phyloP scores from a whole-genome alignment of 2,113 vertebrate genomes.

The Daphoenositta chrysoptera region DNA sequence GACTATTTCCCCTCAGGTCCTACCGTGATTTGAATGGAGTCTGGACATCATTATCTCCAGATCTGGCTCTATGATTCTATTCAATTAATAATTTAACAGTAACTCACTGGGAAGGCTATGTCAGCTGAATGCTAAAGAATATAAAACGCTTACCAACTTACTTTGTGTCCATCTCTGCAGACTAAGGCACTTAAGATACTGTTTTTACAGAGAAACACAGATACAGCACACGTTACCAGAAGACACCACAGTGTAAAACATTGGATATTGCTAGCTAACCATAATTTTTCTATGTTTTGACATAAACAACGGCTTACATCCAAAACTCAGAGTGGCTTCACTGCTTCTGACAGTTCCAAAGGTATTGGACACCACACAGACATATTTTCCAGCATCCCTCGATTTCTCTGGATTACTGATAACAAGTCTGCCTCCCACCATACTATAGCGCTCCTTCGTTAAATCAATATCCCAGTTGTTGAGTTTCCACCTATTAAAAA shows the following conservation, averaged over 20 bases:
- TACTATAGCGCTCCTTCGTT: conserved; percentile 78
- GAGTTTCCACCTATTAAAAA: conserved; percentile 83
- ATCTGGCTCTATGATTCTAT: not conserved
- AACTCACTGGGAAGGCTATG: not conserved
- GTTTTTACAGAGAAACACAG: not conserved
- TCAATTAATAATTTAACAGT: not conserved
- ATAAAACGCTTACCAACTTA: not conserved
- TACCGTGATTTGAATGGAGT: not conserved
- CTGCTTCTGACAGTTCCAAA: conserved; percentile 88
- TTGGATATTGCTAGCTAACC: not conserved
- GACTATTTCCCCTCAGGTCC: not conserved
- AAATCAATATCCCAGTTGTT: conserved; percentile 81
- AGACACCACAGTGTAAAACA: not conserved
- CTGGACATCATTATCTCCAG: not conserved
- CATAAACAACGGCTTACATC: conserved; percentile 81
- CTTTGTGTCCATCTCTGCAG: not conserved
- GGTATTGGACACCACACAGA: conserved; percentile 85
- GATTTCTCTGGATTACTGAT: conserved; percentile 86
- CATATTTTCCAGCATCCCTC: conserved; percentile 84
- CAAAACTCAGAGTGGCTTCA: conserved; percentile 87
- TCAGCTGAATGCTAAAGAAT: not conserved
- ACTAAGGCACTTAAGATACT: not conserved
- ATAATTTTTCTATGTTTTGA: not conserved
- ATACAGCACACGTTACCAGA: not conserved
- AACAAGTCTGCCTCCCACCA: conserved; percentile 88